Base-by-base conservation (phyloP, 1,140 invertebrate genomes). In the Musca vetustissima region DNA sequence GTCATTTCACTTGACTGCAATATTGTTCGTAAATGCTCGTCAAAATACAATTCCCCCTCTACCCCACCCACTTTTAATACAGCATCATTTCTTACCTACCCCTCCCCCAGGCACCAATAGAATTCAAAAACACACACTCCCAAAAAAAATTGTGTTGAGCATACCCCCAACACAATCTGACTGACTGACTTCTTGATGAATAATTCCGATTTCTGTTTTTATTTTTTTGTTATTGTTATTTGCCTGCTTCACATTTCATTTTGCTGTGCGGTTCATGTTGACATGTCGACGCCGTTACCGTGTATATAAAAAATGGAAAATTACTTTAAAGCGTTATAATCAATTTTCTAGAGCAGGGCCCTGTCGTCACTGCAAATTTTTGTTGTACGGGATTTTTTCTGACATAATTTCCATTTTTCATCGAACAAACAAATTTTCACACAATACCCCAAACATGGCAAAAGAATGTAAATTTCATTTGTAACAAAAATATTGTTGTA, bases 401-500 rank as follows among this genome's bases (percentile, higher is more conserved):
- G 78, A 80, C 78, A 80, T 78, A 80, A 80, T 80, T 80, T 80
- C 78, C 75, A 80, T 80, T 80, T 80, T 80, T 80, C 78, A 80
- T 73, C 70, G 69, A 43, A 43, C 13, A n/a, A n/a, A 43, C 36
- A 43, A 8, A 8, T 28, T 28, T 13, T 9, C 36, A 43, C 36
- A 67, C 53, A 67, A 55, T 32, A n/a, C n/a, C 25, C 48, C 1
- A 52, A 28, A 67, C 6, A 43, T 32, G 1, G 15, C 2, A 59
- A 59, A 61, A 61, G 28, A 61, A 61, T 61, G 57, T 28, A 61
- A 61, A 61, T 61, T 36, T 61, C 36, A 43, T 43, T 43, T 43
- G 28, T 32, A 32, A 32, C 36, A 28, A 28, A 28, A 43, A 43
- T 43, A 43, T 43, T 43, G 36, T 43, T 43, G 36, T 43, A 43